Conservation (phyloP, 2,113 vertebrate genomes). For the Athene cunicularia region DNA sequence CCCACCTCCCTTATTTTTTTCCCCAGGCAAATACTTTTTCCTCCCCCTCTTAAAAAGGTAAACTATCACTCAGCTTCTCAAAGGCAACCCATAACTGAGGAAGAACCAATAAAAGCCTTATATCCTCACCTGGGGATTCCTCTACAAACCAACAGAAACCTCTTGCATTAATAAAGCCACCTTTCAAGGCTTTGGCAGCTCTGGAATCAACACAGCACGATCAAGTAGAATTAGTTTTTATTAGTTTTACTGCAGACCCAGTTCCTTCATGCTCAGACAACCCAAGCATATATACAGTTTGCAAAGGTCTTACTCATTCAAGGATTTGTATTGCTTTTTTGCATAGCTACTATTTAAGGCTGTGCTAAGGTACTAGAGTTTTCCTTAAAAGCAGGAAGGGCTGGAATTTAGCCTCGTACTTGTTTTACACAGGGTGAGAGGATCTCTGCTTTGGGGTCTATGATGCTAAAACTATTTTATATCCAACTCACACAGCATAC, state of each 20-base stretch:
- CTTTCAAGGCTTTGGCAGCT: background rate
- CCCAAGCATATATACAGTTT: background rate
- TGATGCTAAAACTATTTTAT: background rate
- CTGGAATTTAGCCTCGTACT: background rate
- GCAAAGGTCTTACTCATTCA: background rate
- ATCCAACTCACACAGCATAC: background rate
- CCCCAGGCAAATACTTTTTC: background rate
- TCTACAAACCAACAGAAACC: background rate
- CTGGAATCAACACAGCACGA: background rate
- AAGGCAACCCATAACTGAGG: background rate
- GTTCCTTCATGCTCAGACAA: background rate
- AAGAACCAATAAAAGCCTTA: background rate
- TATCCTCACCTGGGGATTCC: background rate
- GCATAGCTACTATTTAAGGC: background rate
- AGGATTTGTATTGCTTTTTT: background rate
- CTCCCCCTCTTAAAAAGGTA: background rate
- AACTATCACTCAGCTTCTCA: background rate
- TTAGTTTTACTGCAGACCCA: background rate
- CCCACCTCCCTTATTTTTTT: background rate
- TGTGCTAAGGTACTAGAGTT: background rate
- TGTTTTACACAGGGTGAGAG: background rate
- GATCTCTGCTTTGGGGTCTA: background rate
- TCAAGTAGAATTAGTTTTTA: background rate
- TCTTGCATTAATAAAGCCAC: background rate
- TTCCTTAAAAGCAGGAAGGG: background rate